A percentile compares a stretch with the other conserved stretches of the same genome.
Conservation (phyloP, 2,888 invertebrate species). For the Schizaphis graminum region DNA sequence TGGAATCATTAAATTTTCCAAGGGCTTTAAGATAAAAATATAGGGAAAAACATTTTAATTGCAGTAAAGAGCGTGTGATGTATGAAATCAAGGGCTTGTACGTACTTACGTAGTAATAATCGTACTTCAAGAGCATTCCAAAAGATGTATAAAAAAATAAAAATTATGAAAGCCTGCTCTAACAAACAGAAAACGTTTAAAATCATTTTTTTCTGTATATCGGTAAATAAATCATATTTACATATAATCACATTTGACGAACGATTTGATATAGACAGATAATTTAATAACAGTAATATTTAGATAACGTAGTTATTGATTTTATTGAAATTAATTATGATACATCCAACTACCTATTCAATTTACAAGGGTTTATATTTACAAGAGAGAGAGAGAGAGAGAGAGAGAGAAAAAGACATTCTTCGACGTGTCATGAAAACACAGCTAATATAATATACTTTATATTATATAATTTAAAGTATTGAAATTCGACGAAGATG, state of each 20-base stretch:
- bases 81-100: slow-evolving; percentile 16
- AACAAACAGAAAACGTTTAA: neutral
- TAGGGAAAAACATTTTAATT: slow-evolving; percentile 34
- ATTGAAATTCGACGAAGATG: neutral
- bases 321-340: neutral
- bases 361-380: neutral
- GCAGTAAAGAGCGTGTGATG: neutral
- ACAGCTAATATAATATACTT: neutral
- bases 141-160: neutral
- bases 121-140: neutral
- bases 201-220: neutral
- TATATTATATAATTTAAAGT: neutral
- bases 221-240: neutral
- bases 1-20: slow-evolving; percentile 19
- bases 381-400: rapidly evolving
- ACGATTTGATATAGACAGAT: neutral
- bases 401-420: neutral
- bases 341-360: neutral
- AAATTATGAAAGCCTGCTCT: neutral
- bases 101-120: neutral
- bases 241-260: neutral
- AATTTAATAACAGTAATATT: neutral
- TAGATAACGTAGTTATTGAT: neutral
- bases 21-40: neutral
- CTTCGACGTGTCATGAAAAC: neutral